Evolutionary conservation across 2,888 invertebrate species (phyloP).

Genomic region (Amphipyra tragopoginis): DNA sequence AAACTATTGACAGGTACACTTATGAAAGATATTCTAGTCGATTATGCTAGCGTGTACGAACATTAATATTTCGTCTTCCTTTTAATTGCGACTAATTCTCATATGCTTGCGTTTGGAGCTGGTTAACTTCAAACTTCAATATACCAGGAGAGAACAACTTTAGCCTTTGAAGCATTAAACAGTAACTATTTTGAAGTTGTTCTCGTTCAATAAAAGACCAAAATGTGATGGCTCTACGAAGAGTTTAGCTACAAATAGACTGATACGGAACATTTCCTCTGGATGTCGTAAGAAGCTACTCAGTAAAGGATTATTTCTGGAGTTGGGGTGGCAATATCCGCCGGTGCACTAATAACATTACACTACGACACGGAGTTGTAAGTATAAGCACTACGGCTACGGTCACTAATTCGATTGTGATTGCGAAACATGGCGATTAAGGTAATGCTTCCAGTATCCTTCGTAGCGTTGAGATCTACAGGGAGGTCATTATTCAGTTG

Average conservation of each 20-base stretch:
- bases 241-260: no score
- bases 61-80: no score
- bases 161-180: neutral
- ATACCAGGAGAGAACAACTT: neutral
- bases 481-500: no score
- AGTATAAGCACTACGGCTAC: neutral
- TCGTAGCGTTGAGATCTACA: neutral
- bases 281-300: conserved; percentile 2
- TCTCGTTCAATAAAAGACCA: neutral
- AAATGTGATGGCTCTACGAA: neutral
- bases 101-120: no score
- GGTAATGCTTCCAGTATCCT: neutral
- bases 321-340: conserved; percentile 5
- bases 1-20: neutral
- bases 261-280: neutral
- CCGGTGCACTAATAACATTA: conserved; percentile 15
- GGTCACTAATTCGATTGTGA: conserved; percentile 28
- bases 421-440: conserved; percentile 7
- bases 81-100: no score
- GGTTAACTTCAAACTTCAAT: neutral
- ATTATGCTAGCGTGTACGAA: no score
- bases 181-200: neutral
- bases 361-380: neutral
- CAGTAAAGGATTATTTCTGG: conserved; percentile 9
- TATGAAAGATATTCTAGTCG: neutral